A percentile compares a stretch with the other conserved stretches of the same genome.
phyloP scores from a whole-genome alignment of 1,140 invertebrate species.

The Bombus turneri region DNA sequence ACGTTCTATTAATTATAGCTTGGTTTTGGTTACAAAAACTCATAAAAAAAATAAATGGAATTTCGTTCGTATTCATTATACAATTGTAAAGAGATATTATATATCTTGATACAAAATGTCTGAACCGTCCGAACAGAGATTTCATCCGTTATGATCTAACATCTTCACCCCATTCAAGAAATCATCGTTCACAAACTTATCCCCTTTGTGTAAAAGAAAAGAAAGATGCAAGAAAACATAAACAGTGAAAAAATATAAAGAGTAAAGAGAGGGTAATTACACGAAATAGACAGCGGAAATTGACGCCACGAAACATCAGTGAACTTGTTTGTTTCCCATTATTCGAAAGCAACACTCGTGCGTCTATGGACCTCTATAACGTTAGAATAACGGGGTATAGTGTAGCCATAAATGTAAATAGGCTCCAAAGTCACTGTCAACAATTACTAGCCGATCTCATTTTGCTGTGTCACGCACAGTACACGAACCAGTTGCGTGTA shows the following conservation, averaged over 20 bases:
- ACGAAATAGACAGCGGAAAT: slow-evolving; percentile 11
- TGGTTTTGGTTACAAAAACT: not conserved
- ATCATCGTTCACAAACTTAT: not conserved
- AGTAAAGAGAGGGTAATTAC: not conserved
- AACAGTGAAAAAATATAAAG: too few species aligned
- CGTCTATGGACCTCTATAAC: not conserved
- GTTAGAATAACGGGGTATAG: slow-evolving; percentile 33
- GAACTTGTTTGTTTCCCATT: slow-evolving; percentile 56
- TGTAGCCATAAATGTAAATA: slow-evolving; percentile 43
- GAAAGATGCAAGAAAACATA: not conserved
- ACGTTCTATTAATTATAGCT: not conserved
- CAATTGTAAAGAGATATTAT: not conserved
- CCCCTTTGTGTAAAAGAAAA: not conserved
- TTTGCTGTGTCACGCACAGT: slow-evolving; percentile 40
- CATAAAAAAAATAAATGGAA: not conserved
- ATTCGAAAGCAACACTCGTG: not conserved
- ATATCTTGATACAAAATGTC: too few species aligned
- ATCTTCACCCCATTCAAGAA: not conserved
- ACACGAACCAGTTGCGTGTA: not conserved
- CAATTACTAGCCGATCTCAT: slow-evolving; percentile 50
- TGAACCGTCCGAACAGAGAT: too few species aligned
- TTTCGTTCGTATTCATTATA: not conserved
- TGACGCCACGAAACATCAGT: slow-evolving; percentile 32
- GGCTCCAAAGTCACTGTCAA: slow-evolving; percentile 5
- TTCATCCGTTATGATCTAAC: not conserved